These are phyloP conservation scores for Silurus meridionalis DNA, from an alignment of 2,113 vertebrate genomes.

Conservation along the genomic window DNA sequence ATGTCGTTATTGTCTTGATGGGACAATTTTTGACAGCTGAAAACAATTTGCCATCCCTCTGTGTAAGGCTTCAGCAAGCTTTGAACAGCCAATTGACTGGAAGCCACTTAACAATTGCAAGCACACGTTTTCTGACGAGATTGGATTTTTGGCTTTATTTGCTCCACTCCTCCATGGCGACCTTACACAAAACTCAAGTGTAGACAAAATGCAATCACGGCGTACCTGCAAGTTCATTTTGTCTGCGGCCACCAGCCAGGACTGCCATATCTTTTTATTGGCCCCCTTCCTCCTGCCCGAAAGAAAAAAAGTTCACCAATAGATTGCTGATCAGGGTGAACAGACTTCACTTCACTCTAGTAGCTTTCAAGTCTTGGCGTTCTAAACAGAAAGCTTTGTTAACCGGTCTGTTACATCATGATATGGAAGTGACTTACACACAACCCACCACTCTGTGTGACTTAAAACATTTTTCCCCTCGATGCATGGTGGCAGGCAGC, in stretches of 20 bases:
- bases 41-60: conserved; percentile 53
- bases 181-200: conserved; percentile 60
- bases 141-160: conserved; percentile 69
- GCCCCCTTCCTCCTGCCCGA: conserved; percentile 49
- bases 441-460: not conserved
- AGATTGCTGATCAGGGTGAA: conserved; percentile 25
- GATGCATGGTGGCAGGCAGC: conserved; percentile 16
- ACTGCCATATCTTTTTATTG: conserved; percentile 59
- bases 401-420: conserved; percentile 15
- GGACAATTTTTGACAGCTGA: conserved; percentile 43
- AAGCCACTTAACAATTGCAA: conserved; percentile 62
- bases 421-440: conserved; percentile 36
- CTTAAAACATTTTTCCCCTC: conserved; percentile 16
- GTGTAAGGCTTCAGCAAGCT: conserved; percentile 60
- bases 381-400: conserved; percentile 33
- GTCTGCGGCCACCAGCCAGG: conserved; percentile 52
- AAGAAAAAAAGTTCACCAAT: conserved; percentile 41
- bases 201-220: conserved; percentile 64
- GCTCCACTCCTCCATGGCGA: conserved; percentile 61
- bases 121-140: conserved; percentile 65
- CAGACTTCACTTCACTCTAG: not conserved
- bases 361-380: conserved; percentile 19
- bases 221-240: conserved; percentile 63
- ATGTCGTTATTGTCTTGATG: conserved; percentile 5
- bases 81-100: conserved; percentile 67